These are phyloP conservation scores for Litoditis marina DNA, from an alignment of 2,888 invertebrate genomes.

Conservation along the genomic window DNA sequence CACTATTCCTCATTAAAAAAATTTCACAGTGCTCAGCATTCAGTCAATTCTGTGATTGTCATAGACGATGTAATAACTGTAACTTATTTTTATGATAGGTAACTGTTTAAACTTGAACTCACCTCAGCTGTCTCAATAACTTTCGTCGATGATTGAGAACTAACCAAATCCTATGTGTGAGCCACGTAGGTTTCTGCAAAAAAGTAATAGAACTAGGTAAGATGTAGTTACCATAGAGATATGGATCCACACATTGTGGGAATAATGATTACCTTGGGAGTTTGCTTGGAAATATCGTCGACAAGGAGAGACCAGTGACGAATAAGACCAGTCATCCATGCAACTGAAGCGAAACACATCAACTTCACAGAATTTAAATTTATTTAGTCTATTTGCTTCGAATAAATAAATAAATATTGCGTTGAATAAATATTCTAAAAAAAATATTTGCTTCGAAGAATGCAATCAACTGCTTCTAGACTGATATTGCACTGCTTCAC, in stretches of 20 bases:
- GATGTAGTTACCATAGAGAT: not conserved
- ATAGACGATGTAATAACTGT: too few species aligned
- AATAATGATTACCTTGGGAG: constrained; percentile 29
- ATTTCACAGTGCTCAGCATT: too few species aligned
- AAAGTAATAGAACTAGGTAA: not conserved
- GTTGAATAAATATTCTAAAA: too few species aligned
- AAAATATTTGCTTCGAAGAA: not conserved
- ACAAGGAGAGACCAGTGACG: constrained; percentile 58
- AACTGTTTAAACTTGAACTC: not conserved
- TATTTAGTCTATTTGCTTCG: too few species aligned
- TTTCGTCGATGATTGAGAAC: constrained; percentile 52
- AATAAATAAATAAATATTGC: too few species aligned
- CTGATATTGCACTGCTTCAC: too few species aligned
- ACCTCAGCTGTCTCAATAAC: constrained; percentile 40
- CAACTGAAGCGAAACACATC: constrained; percentile 41
- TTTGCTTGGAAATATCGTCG: constrained; percentile 47
- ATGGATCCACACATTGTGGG: not conserved
- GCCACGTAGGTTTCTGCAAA: constrained; percentile 51
- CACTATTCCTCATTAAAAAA: too few species aligned
- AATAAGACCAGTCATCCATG: constrained; percentile 56
- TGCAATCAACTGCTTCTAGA: not conserved
- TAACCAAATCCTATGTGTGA: constrained; percentile 50
- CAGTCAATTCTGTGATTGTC: too few species aligned
- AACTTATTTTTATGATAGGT: not conserved
- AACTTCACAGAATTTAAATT: too few species aligned